Evolutionary conservation across 2,797 vertebrate species (phyloP).

Genomic region (Varecia variegata): DNA sequence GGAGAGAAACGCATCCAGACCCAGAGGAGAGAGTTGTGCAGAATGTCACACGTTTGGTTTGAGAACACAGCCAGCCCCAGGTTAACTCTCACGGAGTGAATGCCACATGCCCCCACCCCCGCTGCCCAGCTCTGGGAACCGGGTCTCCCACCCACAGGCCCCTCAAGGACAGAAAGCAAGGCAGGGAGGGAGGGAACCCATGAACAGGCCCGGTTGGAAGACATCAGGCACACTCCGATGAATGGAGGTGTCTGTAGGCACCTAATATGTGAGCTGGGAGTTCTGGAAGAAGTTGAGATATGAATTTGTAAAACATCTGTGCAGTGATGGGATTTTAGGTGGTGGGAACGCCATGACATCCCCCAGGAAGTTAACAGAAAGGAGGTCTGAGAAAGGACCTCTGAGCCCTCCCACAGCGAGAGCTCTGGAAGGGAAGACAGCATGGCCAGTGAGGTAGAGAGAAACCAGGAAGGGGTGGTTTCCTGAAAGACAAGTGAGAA

Average conservation of each 20-base stretch:
- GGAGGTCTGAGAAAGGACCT: not conserved
- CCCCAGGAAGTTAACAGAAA: not conserved
- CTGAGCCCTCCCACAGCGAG: not conserved
- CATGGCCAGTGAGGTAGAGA: not conserved
- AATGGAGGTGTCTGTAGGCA: not conserved
- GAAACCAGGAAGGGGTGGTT: not conserved
- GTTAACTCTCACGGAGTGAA: not conserved
- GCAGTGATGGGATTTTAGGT: not conserved
- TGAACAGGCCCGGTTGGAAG: not conserved
- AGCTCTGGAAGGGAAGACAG: not conserved
- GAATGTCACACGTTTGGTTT: not conserved
- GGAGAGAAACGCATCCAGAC: not conserved
- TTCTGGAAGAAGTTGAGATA: not conserved
- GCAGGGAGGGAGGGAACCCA: not conserved
- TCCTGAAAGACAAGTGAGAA: not conserved
- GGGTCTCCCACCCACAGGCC: too few species aligned
- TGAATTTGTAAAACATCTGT: not conserved
- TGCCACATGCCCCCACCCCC: not conserved
- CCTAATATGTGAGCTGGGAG: not conserved
- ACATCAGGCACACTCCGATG: too few species aligned
- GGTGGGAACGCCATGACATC: not conserved
- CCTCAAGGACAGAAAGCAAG: not conserved
- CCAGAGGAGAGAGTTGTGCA: not conserved
- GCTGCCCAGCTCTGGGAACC: too few species aligned
- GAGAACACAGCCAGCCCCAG: not conserved